Evolutionary conservation across 2,113 vertebrate species (phyloP).

Genomic region (Melanocharis versteri): DNA sequence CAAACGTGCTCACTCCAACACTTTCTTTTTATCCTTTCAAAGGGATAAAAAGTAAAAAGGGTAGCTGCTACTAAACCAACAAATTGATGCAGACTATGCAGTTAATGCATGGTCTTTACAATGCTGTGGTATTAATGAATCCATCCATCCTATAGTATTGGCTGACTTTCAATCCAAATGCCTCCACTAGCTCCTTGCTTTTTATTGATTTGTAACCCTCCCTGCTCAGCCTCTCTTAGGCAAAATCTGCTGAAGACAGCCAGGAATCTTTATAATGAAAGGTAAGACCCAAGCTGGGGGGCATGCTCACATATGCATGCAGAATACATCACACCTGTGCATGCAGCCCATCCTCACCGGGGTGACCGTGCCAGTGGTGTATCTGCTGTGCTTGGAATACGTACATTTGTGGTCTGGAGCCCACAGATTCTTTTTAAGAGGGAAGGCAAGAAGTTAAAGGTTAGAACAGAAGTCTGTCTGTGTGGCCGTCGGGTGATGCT

Average conservation of each 20-base stretch:
- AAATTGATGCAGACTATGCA: neutral
- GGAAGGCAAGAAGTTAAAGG: neutral
- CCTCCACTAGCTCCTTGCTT: neutral
- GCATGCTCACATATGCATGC: neutral
- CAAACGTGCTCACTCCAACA: neutral
- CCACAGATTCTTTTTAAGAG: neutral
- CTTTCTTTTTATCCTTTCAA: neutral
- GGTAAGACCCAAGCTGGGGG: neutral
- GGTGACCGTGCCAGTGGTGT: neutral
- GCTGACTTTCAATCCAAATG: neutral
- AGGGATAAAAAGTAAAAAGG: neutral
- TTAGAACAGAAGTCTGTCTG: neutral
- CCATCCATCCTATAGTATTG: neutral
- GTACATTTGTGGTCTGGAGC: neutral
- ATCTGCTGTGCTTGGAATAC: neutral
- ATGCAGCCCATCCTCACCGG: neutral
- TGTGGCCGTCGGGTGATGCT: rapidly evolving
- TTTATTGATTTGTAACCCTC: slow-evolving; percentile 2
- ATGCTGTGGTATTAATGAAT: neutral
- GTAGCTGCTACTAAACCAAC: neutral
- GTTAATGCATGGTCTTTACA: neutral
- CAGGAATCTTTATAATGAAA: neutral
- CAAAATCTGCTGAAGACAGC: slow-evolving; percentile 7
- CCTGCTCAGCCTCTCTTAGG: neutral
- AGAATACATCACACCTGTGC: neutral